Evolutionary conservation across 2,797 vertebrate species (phyloP).

Genomic region (Pelochelys cantorii): DNA sequence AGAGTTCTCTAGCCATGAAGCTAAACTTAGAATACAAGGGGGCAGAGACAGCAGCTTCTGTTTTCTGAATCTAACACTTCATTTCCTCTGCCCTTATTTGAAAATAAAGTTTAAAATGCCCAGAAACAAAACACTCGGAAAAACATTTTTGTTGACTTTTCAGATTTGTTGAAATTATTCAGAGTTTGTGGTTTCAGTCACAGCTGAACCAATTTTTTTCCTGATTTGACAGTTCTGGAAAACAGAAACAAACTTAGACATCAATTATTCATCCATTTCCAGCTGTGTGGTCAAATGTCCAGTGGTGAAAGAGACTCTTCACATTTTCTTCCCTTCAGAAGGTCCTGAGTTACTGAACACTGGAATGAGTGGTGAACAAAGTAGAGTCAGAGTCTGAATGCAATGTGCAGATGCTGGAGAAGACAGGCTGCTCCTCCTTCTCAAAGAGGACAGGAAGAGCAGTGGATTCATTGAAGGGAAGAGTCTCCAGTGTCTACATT

Average conservation of each 20-base stretch:
- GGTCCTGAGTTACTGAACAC: neutral
- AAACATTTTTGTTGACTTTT: neutral
- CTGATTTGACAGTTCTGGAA: neutral
- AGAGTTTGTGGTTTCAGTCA: neutral
- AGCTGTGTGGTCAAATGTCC: neutral
- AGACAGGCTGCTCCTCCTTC: neutral
- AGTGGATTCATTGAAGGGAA: neutral
- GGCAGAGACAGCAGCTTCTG: neutral
- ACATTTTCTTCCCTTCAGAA: neutral
- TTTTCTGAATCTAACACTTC: neutral
- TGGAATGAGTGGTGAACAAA: neutral
- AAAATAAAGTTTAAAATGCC: neutral
- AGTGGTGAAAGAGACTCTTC: neutral
- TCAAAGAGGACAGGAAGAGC: neutral
- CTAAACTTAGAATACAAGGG: too few relatives aligned
- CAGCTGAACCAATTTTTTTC: neutral
- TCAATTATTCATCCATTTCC: neutral
- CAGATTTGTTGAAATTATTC: neutral
- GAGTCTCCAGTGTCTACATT: neutral
- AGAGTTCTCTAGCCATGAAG: neutral
- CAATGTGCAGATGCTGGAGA: neutral
- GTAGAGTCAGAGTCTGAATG: neutral
- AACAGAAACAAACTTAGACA: neutral
- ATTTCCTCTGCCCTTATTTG: neutral
- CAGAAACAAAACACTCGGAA: neutral